phyloP scores from a whole-genome alignment of 2,113 vertebrate genomes.

The Odontesthes bonariensis region DNA sequence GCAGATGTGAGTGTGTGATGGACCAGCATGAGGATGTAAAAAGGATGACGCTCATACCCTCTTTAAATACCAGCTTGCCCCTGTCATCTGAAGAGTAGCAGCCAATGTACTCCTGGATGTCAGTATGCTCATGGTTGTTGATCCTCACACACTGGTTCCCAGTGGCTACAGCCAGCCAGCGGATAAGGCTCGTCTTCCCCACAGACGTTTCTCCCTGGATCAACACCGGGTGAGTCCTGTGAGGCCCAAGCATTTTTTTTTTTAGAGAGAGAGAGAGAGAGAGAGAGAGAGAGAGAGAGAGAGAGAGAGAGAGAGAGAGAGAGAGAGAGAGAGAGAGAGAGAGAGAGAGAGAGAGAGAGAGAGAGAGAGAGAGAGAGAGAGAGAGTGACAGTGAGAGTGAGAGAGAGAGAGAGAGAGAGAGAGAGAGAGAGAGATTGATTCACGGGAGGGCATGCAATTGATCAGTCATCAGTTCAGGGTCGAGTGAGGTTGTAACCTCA shows the following conservation, averaged over 20 bases:
- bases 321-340: no score
- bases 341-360: no score
- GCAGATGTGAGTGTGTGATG: neutral
- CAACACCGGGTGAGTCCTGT: constrained; percentile 92
- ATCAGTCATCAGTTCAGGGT: constrained; percentile 15
- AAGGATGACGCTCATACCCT: constrained; percentile 81
- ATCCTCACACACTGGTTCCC: constrained; percentile 97
- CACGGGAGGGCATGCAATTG: neutral
- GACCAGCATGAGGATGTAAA: neutral
- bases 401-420: no score
- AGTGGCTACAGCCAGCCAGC: constrained; percentile 91
- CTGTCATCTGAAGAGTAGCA: constrained; percentile 92
- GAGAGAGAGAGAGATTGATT: neutral
- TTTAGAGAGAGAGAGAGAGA: no score
- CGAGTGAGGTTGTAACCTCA: neutral
- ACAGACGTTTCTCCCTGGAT: constrained; percentile 98
- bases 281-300: no score
- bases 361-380: no score
- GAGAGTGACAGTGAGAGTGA: no score
- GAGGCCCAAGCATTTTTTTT: neutral
- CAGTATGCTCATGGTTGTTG: constrained; percentile 98
- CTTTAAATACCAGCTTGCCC: constrained; percentile 93
- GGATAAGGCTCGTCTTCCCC: constrained; percentile 96
- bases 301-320: no score
- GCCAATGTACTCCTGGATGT: constrained; percentile 98